Evolutionary conservation across 2,113 vertebrate genomes (phyloP).

Genomic region (Notothenia rossii): DNA sequence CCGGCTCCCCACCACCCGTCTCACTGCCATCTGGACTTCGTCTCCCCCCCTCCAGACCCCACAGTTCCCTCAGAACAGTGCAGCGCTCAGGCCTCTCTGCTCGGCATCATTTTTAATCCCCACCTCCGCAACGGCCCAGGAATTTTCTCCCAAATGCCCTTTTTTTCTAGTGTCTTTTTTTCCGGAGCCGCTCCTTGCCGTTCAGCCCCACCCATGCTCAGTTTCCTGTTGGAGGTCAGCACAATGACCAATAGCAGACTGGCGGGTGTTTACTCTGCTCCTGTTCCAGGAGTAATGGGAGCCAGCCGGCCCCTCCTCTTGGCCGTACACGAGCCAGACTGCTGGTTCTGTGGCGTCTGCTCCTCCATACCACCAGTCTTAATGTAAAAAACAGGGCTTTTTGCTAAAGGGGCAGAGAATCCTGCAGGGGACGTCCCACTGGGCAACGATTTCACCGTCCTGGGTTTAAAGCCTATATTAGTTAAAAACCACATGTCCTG

Average conservation of each 20-base stretch:
- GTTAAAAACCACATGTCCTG: conserved; percentile 47
- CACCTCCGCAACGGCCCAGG: conserved; percentile 60
- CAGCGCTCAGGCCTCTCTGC: conserved; percentile 33
- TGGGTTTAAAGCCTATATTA: conserved; percentile 47
- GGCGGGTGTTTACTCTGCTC: conserved; percentile 76
- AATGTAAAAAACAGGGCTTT: conserved; percentile 80
- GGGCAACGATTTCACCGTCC: conserved; percentile 60
- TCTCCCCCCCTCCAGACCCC: conserved; percentile 58
- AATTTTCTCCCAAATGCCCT: conserved; percentile 64
- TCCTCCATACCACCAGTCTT: conserved; percentile 63
- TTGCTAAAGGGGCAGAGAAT: conserved; percentile 39
- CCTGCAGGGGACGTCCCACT: conserved; percentile 51
- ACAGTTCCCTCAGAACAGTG: conserved; percentile 29
- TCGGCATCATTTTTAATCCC: conserved; percentile 67
- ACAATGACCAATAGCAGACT: conserved; percentile 76
- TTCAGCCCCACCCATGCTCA: conserved; percentile 76
- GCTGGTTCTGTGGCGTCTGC: conserved; percentile 61
- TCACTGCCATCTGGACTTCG: conserved; percentile 59
- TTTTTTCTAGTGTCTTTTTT: conserved; percentile 57
- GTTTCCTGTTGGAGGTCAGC: conserved; percentile 82
- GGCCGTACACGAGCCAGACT: conserved; percentile 53
- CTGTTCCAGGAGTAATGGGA: conserved; percentile 78
- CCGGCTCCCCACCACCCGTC: conserved; percentile 30
- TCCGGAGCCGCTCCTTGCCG: conserved; percentile 73
- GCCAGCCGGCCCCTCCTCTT: conserved; percentile 69